Conservation (phyloP, 2,888 invertebrate species). For the Coremacera marginata region DNA sequence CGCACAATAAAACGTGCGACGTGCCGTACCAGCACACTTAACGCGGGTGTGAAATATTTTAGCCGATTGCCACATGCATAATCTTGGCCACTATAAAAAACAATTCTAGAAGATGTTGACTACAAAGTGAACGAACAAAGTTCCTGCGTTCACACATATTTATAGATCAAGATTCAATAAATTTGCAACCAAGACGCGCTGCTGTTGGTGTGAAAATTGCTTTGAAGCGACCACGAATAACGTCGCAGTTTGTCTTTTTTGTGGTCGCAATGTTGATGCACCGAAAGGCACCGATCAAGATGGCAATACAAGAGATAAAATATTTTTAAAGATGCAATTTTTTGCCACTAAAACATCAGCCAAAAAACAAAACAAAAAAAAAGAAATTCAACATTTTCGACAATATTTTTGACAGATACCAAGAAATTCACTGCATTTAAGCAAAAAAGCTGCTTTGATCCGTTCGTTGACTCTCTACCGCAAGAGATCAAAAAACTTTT, state of each 20-base stretch:
- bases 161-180: constrained; percentile 28
- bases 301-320: background rate
- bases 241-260: background rate
- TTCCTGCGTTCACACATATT: background rate
- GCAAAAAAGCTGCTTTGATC: constrained; percentile 1
- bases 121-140: constrained; percentile 6
- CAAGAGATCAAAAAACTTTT: constrained; percentile 11
- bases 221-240: background rate
- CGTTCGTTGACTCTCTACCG: no score
- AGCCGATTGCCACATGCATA: background rate
- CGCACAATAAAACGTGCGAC: background rate
- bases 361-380: background rate
- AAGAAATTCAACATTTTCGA: constrained; percentile 3
- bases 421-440: background rate
- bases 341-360: background rate
- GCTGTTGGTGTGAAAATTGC: constrained; percentile 25
- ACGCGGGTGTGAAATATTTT: constrained; percentile 32
- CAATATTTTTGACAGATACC: constrained; percentile 5
- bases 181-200: constrained; percentile 16
- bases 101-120: background rate
- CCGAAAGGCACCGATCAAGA: background rate
- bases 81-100: background rate
- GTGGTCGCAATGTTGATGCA: background rate
- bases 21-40: constrained; percentile 20
- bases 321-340: constrained; percentile 2